Evolutionary conservation across 2,113 vertebrate genomes (phyloP).

Genomic region (Elgaria multicarinata): DNA sequence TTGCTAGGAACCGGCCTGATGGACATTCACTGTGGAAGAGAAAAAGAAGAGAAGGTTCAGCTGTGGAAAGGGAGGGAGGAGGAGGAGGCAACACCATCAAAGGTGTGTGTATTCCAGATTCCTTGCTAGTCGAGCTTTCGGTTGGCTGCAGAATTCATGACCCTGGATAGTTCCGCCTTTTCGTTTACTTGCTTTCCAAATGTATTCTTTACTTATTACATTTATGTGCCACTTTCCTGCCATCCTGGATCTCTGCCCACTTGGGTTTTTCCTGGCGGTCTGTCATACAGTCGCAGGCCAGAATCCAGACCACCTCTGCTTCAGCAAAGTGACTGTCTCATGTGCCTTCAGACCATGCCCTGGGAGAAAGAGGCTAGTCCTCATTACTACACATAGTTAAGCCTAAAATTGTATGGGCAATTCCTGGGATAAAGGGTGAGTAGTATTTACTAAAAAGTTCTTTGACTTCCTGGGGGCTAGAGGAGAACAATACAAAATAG

Average conservation of each 20-base stretch:
- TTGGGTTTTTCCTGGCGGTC: not conserved
- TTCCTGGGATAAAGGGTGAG: not conserved
- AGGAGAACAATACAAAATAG: too few species aligned
- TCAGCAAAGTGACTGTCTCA: not conserved
- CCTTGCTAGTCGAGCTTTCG: not conserved
- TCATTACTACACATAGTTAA: not conserved
- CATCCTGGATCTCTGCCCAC: not conserved
- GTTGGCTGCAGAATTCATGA: not conserved
- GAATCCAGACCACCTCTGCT: not conserved
- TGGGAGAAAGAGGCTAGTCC: not conserved
- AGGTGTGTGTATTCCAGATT: not conserved
- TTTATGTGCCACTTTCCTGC: not conserved
- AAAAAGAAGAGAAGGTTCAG: not conserved
- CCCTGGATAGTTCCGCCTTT: not conserved
- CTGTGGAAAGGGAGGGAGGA: not conserved
- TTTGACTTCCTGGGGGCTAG: not conserved
- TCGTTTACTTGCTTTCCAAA: not conserved
- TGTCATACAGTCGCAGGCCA: not conserved
- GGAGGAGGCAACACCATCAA: not conserved
- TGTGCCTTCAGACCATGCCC: not conserved
- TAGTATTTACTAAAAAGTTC: not conserved
- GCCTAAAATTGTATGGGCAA: not conserved
- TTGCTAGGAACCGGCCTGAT: constrained; percentile 64
- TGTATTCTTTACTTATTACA: not conserved
- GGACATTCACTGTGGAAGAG: constrained; percentile 70